Conservation (phyloP, 2,797 vertebrate species). For the Enteromius treurensis region DNA sequence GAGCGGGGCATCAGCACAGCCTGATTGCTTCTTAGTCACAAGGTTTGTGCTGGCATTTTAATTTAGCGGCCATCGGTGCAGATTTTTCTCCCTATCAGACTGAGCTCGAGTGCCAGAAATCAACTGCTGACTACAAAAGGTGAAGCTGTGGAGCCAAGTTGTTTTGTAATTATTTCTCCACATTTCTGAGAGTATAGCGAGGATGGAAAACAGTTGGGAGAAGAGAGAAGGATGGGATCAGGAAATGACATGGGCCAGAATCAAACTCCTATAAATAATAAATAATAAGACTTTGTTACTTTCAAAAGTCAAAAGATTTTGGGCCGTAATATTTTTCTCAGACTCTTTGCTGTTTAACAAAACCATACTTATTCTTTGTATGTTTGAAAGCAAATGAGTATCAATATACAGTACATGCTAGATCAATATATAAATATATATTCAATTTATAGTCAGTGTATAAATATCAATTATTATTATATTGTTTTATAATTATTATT, state of each 20-base stretch:
- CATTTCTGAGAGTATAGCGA: neutral
- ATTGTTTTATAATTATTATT: neutral
- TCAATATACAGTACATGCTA: too few relatives aligned
- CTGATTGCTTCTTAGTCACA: constrained; percentile 53
- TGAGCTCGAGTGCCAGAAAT: constrained; percentile 22
- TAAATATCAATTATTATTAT: too few relatives aligned
- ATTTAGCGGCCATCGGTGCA: constrained; percentile 53
- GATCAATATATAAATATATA: too few relatives aligned
- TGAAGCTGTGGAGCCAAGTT: constrained; percentile 3
- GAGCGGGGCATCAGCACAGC: constrained; percentile 15
- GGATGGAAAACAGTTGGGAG: neutral
- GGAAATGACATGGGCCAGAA: neutral
- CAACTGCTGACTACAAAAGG: constrained; percentile 42
- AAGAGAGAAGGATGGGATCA: neutral
- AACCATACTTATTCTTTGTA: too few relatives aligned
- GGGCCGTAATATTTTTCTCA: too few relatives aligned
- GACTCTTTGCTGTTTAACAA: too few relatives aligned
- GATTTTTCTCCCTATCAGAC: constrained; percentile 33
- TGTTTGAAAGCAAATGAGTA: too few relatives aligned
- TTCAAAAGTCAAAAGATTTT: neutral
- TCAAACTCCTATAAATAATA: neutral
- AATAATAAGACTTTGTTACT: neutral
- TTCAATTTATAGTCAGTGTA: too few relatives aligned
- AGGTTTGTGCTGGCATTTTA: constrained; percentile 33
- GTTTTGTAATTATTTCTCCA: neutral